Percentiles rank a stretch among this genome's conserved stretches.
These are phyloP conservation scores for Astur gentilis DNA, from an alignment of 2,113 vertebrate species.

Conservation along the genomic window DNA sequence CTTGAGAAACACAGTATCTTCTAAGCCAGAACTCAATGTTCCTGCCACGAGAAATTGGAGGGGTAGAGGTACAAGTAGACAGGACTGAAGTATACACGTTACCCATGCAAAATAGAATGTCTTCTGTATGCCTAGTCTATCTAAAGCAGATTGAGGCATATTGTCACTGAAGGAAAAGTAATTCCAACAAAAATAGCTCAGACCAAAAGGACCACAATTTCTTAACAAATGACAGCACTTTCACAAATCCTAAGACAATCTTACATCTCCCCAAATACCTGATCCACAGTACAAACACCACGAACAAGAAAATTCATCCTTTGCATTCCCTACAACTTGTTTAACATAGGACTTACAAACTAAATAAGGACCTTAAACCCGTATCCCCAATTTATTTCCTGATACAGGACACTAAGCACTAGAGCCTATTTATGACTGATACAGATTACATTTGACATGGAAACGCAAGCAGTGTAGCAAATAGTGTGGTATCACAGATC, in stretches of 20 bases:
- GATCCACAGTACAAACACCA: background rate
- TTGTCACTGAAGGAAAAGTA: background rate
- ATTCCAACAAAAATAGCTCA: background rate
- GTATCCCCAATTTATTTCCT: background rate
- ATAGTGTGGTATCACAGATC: background rate
- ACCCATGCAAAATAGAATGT: background rate
- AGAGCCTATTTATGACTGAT: background rate
- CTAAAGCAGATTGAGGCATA: background rate
- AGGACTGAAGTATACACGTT: rapidly evolving
- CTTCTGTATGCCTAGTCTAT: background rate
- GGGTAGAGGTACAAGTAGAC: background rate
- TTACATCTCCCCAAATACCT: background rate
- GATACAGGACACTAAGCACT: background rate
- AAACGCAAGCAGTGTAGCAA: background rate
- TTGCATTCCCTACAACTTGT: background rate
- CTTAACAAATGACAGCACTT: background rate
- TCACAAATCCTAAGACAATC: background rate
- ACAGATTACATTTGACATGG: background rate
- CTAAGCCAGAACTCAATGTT: background rate
- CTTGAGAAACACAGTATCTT: background rate
- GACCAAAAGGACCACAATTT: background rate
- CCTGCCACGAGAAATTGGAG: background rate
- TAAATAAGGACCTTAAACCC: background rate
- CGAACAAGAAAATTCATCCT: background rate
- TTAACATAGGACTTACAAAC: background rate